Evolutionary conservation across 2,888 invertebrate genomes (phyloP), one percentile per base, ranked within the genome.

Genomic region (Incurvaria masculella): DNA sequence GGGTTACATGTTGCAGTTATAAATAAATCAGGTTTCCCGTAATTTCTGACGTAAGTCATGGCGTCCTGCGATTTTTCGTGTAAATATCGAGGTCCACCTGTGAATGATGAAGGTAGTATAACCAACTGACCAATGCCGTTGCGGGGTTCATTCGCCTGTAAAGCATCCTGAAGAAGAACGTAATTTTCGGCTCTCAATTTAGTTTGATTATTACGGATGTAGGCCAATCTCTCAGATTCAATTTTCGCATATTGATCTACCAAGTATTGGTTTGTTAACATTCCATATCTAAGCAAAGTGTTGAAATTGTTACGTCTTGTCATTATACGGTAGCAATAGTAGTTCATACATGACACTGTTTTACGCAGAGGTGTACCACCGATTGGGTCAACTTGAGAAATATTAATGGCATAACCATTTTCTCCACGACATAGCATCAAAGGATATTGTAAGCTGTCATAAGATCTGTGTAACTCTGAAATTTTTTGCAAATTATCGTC

Each of bases 391-490:
- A 38, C 16, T 23, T 48, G 48, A 39, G 38, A 17, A 21, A 48
- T 19, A 23, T 4, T 10, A 23, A 23, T 44, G 21, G 44, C 14
- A 44, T 48, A 44, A 10, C 44, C 57, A 54, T 59, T 44, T 53
- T 59, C 53, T 48, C 58, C 56, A 21, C 52, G 51, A 49, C 54
- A 52, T 46, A 53, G 44, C 48, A 57, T 54, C 48, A 60, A 51
- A 45, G 56, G 56, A 53, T 58, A 58, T 49, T 58, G 55, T 51
- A 58, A 44, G 40, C 51, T 51, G 49, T 59, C 57, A 53, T 58
- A 59, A 49, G 54, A 55, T 50, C 56, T 50, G 47, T 57, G 56
- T 51, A 54, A 47, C 42, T 58, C 54, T 43, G 50, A 52, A 45
- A 52, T 56, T 51, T 51, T 51, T 51, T 56, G 52, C 42, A 56